These are phyloP conservation scores for Nautilus pompilius DNA, from an alignment of 1,140 invertebrate genomes.

Conservation along the genomic window DNA sequence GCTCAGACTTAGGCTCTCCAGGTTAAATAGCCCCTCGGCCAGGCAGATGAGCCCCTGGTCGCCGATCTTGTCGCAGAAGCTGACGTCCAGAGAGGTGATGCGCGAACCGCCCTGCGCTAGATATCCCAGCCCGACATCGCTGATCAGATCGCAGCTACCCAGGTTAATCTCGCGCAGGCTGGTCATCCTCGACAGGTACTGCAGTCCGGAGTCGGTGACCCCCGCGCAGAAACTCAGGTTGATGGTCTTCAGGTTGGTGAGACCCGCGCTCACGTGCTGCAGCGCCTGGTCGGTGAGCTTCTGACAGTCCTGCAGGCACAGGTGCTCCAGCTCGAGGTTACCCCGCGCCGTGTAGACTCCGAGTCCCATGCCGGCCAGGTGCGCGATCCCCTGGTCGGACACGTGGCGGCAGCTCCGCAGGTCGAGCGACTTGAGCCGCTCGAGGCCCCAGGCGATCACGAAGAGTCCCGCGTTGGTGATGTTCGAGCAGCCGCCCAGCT, in stretches of 20 bases:
- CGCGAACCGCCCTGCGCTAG: conserved; percentile 80
- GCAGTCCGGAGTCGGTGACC: conserved; percentile 85
- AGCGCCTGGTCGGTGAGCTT: conserved; percentile 86
- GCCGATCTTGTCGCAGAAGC: conserved; percentile 92
- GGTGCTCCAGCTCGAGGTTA: conserved; percentile 69
- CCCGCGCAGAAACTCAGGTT: conserved; percentile 93
- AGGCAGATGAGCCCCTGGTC: conserved; percentile 84
- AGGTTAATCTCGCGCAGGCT: conserved; percentile 84
- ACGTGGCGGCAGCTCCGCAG: conserved; percentile 88
- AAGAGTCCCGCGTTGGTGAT: conserved; percentile 83
- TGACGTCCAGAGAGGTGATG: conserved; percentile 80
- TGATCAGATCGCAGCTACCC: conserved; percentile 86
- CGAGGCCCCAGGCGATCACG: conserved; percentile 80
- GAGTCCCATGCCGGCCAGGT: conserved; percentile 69
- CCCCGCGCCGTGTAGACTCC: conserved; percentile 60
- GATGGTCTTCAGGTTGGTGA: conserved; percentile 76
- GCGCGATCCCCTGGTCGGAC: conserved; percentile 82
- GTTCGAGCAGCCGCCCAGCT: conserved; percentile 86
- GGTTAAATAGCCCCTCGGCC: conserved; percentile 79
- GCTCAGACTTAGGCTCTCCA: conserved; percentile 79
- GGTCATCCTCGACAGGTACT: conserved; percentile 80
- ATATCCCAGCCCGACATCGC: conserved; percentile 86
- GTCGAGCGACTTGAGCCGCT: conserved; percentile 78
- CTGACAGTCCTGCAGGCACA: conserved; percentile 92
- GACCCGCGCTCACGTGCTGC: conserved; percentile 75